Conservation (phyloP, 53 echinoderm and acorn worm genomes). For the Astropecten irregularis region DNA sequence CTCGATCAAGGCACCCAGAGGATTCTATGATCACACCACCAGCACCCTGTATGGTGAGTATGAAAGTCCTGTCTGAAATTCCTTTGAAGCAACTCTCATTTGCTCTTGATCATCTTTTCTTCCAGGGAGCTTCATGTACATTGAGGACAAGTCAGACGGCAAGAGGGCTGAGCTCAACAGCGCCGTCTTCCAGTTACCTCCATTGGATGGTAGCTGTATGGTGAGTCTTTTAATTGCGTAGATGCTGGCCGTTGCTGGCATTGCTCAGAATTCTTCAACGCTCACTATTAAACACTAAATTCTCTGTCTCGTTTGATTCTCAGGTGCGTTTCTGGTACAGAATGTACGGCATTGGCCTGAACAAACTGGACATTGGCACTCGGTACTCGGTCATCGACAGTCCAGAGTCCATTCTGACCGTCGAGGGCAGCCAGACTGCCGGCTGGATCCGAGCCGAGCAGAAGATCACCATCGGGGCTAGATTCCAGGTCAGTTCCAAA, state of each 20-base stretch:
- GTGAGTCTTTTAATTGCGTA: too few relatives aligned
- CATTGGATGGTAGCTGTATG: slow-evolving; percentile 50
- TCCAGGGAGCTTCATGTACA: slow-evolving; percentile 76
- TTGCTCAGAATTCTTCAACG: too few relatives aligned
- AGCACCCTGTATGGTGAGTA: slow-evolving; percentile 68
- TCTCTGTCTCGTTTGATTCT: too few relatives aligned
- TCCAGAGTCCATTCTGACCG: slow-evolving; percentile 48
- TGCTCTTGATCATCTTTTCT: too few relatives aligned
- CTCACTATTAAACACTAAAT: too few relatives aligned
- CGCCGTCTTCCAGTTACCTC: slow-evolving; percentile 59
- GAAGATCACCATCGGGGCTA: slow-evolving; percentile 60
- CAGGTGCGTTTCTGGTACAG: slow-evolving; percentile 92
- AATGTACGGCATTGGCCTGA: slow-evolving; percentile 76
- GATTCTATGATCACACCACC: slow-evolving; percentile 79
- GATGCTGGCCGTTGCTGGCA: too few relatives aligned
- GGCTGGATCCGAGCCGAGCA: slow-evolving; percentile 73
- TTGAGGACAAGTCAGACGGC: slow-evolving; percentile 44
- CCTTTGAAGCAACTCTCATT: too few relatives aligned
- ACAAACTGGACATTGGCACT: slow-evolving; percentile 65
- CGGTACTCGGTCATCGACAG: slow-evolving; percentile 55
- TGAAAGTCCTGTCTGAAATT: too few relatives aligned
- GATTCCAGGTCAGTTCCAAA: slow-evolving; percentile 77
- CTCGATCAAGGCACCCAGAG: slow-evolving; percentile 65
- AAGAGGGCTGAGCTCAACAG: slow-evolving; percentile 66
- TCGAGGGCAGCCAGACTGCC: slow-evolving; percentile 56